Evolutionary conservation across 2,113 vertebrate species (phyloP), one percentile per base, ranked within the genome.

Genomic region (Puffinus mauretanicus): DNA sequence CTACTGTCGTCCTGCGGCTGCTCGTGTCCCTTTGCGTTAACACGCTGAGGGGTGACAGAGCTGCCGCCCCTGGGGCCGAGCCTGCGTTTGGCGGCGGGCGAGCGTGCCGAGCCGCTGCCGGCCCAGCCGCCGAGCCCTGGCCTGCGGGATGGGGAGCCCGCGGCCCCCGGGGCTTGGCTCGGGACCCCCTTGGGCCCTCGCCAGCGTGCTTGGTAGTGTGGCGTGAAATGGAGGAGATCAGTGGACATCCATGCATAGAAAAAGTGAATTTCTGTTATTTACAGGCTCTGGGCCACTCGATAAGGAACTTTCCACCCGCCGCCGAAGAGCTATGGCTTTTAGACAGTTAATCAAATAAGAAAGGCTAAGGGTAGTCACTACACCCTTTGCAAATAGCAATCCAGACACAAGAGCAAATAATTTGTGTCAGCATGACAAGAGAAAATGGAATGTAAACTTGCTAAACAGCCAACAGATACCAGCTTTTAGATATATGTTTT

Each of bases 371-470:
- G 78, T 51, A 70, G 62, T 51, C 78, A 51, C 84, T 83, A 42
- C 84, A 70, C 67, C 73, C 81, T 94, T 88, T 78, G 89, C 91
- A 94, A 97, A 96, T 29, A 89, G 75, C 78, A 69, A 21, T 66
- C 78, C 91, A 90, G 94, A 96, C 88, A 93, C 62, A 49, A 91
- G 77, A 87, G 91, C 90, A 94, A 97, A 95, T 93, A 86, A 81
- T 83, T 88, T 93, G 86, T 94, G 82, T 87, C 93, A 94, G 71
- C 58, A 19, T 58, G 86, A 87, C 85, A 85, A 67, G 75, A 91
- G 78, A 82, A 96, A 92, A 94, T 71, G 87, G 85, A 95, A 96
- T 78, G 85, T 82, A 94, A 93, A 92, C 86, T 70, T 89, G 51
- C 87, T 89, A 71, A 97, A 82, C 36, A 88, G 82, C 79, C 87